Evolutionary conservation across 2,888 invertebrate species (phyloP).

Genomic region (Sturmia bella): DNA sequence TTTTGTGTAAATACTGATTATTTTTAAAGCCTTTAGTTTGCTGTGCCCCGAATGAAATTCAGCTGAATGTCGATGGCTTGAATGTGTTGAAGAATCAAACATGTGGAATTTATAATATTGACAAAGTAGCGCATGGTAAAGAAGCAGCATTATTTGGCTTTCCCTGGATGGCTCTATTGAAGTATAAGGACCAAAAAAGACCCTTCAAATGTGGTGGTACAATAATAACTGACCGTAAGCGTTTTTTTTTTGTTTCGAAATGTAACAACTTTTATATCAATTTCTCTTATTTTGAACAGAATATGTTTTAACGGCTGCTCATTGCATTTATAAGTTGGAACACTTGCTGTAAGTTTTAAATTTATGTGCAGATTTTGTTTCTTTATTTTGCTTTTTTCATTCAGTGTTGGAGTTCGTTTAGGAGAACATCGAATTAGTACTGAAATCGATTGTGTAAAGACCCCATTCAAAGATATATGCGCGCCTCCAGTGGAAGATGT

Average conservation of each 20-base stretch:
- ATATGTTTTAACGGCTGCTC: conserved; percentile 77
- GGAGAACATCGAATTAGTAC: conserved; percentile 76
- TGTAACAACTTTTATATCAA: neutral
- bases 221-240: conserved; percentile 76
- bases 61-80: conserved; percentile 75
- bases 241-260: conserved; percentile 68
- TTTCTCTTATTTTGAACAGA: conserved; percentile 27
- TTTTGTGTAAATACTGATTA: neutral
- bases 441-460: conserved; percentile 73
- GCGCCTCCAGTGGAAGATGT: conserved; percentile 75
- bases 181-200: conserved; percentile 81
- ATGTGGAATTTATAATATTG: conserved; percentile 84
- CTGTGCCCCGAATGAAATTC: conserved; percentile 72
- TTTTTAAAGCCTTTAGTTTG: conserved; percentile 74
- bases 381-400: neutral
- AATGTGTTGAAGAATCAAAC: conserved; percentile 69
- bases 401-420: conserved; percentile 74
- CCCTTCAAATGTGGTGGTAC: conserved; percentile 80
- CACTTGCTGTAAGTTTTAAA: conserved; percentile 72
- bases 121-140: conserved; percentile 85
- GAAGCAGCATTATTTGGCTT: conserved; percentile 85
- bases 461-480: conserved; percentile 73
- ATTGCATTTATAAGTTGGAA: conserved; percentile 72
- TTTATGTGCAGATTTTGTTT: neutral
- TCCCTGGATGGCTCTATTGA: conserved; percentile 89